Evolutionary conservation across 1,140 invertebrate genomes (phyloP), one percentile per base, ranked within the genome.

Genomic region (Bombus vancouverensis): DNA sequence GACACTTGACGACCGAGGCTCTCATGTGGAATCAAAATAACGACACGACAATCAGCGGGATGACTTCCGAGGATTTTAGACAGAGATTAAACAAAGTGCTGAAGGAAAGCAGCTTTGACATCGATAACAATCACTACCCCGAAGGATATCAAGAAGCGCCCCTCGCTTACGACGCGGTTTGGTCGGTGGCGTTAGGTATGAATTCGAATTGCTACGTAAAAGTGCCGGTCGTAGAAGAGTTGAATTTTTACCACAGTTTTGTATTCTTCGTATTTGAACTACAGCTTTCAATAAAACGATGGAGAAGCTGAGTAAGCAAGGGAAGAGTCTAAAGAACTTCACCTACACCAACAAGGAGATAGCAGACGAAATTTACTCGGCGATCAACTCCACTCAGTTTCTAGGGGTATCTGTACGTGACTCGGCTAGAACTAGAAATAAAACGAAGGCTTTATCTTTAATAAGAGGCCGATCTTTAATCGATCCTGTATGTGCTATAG

Each of bases 131-230:
- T 92, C 96, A 97, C 66, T 98, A 97, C 95, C 98, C 98, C 2
- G 98, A 98, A 94, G 99, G 99, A 3, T 99, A 99, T 94, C 98
- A 99, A 93, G 99, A 99, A 95, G 99, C 99, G 2, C 99, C 99
- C 0, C 95, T 99, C 57, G 99, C 99, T 28, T 99, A 99, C 93
- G 99, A 99, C 95, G 99, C 99, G 47, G 98, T 99, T 66, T 99
- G 99, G 99, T 98, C 98, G 37, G 97, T 99, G 34, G 99, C 99
- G 65, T 95, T 99, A 92, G 97, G 97, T 98, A 95, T 94, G 91
- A 80, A 32, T 4, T 32, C 13, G 13, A 12, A 22, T 34, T 44
- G 34, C 28, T 47, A 39, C 34, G 47, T 53, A 53, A 53, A 6
- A 62, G 10, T n/a, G 4, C 0, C 1, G 22, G 1, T 57, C 37